Base-by-base conservation (phyloP, 2,888 invertebrate species). In the Tricholauxania praeusta region DNA sequence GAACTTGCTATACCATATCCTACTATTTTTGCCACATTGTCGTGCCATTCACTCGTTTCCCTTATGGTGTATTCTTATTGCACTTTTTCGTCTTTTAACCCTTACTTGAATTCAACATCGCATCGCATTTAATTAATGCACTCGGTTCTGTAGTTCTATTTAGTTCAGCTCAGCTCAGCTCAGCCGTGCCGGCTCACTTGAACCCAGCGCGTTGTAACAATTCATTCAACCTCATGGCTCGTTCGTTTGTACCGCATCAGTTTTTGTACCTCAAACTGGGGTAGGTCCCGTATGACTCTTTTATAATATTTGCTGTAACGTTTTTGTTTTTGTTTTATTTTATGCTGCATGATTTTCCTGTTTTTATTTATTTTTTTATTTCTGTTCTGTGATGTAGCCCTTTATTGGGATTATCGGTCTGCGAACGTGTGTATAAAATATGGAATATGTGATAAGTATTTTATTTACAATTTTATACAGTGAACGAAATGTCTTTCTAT, bases 61-160 rank as follows among this genome's bases (percentile, higher is more conserved):
- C n/a, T n/a, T 17, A 53, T 47, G 39, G 7, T 39, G 39, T 39
- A 10, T 10, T 39, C 60, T 60, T 60, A 39, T 28, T 60, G 60
- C 69, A 52, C 60, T 52, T 69, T 52, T 69, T 49, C 60, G 51
- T 51, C 2, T 69, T 60, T 60, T 60, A 60, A 60, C 69, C 69
- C 60, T 60, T 51, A 60, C 51, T 69, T 47, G 39, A 39, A 15
- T 63, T 7, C 51, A 22, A 15, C 22, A 19, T 47, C 57, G 14
- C 55, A 57, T 55, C 55, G 55, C 22, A 47, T 67, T 57, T 67
- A 57, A 47, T 57, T 47, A 39, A 22, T 67, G 57, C 67, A 55
- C 47, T 57, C 67, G 47, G 47, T 12, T 5, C n/a, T 28, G 12
- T 28, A 55, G 55, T 39, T 39, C 39, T 39, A 10, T 19, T 55